Percentiles rank a stretch among this genome's conserved stretches.
Conservation (phyloP, 2,888 invertebrate species). For the Eristalis arbustorum region DNA sequence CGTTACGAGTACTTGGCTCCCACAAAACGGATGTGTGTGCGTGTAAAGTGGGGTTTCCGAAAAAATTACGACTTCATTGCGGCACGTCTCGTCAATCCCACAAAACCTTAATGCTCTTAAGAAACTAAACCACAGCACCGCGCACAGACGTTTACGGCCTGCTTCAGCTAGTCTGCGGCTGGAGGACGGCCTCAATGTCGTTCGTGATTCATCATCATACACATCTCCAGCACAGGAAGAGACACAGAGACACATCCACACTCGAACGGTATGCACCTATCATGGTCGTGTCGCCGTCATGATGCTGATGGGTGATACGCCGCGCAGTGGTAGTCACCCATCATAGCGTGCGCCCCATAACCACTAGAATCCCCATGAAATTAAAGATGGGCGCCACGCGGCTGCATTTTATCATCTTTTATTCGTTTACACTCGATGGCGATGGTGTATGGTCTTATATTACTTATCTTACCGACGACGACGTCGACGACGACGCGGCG, state of each 20-base stretch:
- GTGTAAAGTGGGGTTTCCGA: slow-evolving; percentile 21
- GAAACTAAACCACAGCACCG: not conserved
- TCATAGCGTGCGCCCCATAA: slow-evolving; percentile 44
- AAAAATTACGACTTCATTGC: slow-evolving; percentile 32
- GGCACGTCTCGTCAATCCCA: slow-evolving; percentile 27
- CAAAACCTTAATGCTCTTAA: not conserved
- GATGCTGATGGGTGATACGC: slow-evolving; percentile 53
- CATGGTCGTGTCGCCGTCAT: slow-evolving; percentile 25
- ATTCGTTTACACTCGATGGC: slow-evolving; percentile 57
- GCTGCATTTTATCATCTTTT: slow-evolving; percentile 69
- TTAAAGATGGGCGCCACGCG: slow-evolving; percentile 70
- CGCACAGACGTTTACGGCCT: not conserved
- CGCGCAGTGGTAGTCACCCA: slow-evolving; percentile 59
- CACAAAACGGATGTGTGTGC: slow-evolving; percentile 45
- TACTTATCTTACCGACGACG: slow-evolving; percentile 54
- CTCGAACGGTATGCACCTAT: slow-evolving; percentile 25
- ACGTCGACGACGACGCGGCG: slow-evolving; percentile 3
- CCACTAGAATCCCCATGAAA: slow-evolving; percentile 53
- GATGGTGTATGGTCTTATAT: slow-evolving; percentile 31
- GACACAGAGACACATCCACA: not conserved
- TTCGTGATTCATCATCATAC: slow-evolving; percentile 40
- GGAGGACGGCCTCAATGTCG: slow-evolving; percentile 45
- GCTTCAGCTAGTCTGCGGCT: not conserved
- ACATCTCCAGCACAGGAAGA: slow-evolving; percentile 1
- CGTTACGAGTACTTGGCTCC: slow-evolving; percentile 23